Conservation (phyloP, 2,888 invertebrate genomes). For the Cataglyphis rosenhaueri region DNA sequence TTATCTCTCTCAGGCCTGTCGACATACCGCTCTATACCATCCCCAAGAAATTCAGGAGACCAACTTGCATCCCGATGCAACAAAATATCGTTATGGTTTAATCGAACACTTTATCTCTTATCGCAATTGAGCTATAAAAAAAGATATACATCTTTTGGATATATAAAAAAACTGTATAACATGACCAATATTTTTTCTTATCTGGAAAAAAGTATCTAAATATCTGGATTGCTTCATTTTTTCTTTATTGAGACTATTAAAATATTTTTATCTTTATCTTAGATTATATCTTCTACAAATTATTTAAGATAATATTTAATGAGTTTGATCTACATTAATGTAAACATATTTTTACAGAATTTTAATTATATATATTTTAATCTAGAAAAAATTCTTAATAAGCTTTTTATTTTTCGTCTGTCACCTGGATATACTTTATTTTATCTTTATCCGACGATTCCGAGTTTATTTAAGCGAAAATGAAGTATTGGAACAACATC, state of each 20-base stretch:
- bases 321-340: not conserved
- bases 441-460: not conserved
- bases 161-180: not conserved
- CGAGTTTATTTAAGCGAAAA: not conserved
- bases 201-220: not conserved
- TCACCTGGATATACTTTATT: not conserved
- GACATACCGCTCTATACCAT: not conserved
- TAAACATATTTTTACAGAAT: not conserved
- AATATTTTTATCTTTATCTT: not conserved
- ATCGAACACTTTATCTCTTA: conserved; percentile 27
- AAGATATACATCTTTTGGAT: conserved; percentile 6
- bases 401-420: not conserved
- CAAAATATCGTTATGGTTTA: conserved; percentile 27
- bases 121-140: not conserved
- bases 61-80: not conserved
- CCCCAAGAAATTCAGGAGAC: conserved; percentile 15
- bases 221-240: not conserved
- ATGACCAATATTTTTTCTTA: not conserved
- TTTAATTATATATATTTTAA: not conserved
- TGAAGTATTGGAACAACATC: not conserved
- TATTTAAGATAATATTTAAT: not conserved
- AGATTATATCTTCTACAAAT: not conserved
- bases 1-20: conserved; percentile 13
- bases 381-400: not conserved
- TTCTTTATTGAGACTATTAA: not conserved